Base-by-base conservation (phyloP, 2,888 invertebrate genomes). In the Sceliomorpha sp. region DNA sequence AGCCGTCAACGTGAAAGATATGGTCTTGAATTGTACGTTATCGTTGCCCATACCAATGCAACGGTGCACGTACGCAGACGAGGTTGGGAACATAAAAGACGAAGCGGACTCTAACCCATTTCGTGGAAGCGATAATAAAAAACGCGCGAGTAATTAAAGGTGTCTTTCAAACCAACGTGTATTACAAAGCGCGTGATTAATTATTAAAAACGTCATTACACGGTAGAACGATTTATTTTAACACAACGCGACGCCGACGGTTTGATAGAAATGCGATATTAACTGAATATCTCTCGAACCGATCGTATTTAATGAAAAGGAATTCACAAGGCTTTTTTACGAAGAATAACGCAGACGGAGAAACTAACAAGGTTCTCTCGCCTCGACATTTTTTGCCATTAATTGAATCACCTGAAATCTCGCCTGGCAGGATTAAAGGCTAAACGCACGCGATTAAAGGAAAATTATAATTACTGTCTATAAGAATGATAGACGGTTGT, bases 1-100 rank as follows among this genome's bases (percentile, higher is more conserved):
- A 64, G 64, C 64, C 64, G 64, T 64, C 64, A 58, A 39, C 56
- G 34, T 31, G 9, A 58, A 64, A 64, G 42, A 51, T 64, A 64
- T 58, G 64, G 47, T 64, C 56, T 56, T 63, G 55, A 63, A 55
- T 48, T 36, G 55, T 63, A 42, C 40, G 53, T 42, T 63, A 55
- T 63, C 62, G 44, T 45, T 53, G 37, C 26, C 32, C 31, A 17
- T 47, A 26, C 32, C 31, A 53, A 53, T 45, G 53, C 20, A n/a
- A 27, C 14, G 39, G 36, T 27, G 37, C 39, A 39, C 37, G 37
- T 45, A 27, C 42, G 20, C 39, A n/a, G n/a, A 8, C 9, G 27
- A 1, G 10, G 9, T 6, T 5, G 20, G 20, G 5, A 20, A 20
- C 20, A 20, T 20, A 20, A 20, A 5, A 20, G 10, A 36, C 10